Evolutionary conservation across 1,140 invertebrate genomes (phyloP), one percentile per base, ranked within the genome.

Genomic region (Lutraria rhynchaena): DNA sequence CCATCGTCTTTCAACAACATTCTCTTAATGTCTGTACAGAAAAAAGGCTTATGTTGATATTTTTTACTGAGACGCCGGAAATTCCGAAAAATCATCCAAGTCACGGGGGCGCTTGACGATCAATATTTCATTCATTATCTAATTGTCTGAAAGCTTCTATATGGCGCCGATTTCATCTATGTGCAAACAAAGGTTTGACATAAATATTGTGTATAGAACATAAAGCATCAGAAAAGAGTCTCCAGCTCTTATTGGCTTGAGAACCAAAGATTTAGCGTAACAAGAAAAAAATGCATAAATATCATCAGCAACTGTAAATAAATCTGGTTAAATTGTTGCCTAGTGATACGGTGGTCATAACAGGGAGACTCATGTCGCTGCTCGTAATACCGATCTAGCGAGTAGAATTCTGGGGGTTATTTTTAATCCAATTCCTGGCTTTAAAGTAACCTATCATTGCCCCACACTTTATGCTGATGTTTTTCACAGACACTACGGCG

Each of bases 81-180:
- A 65, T 65, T 65, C 61, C 33, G 41, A 65, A 55, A 65, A 65
- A 65, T 65, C 35, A 65, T 65, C 61, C n/a, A 37, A 65, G 67
- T 74, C 70, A 74, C 27, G 15, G 35, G 37, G 55, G 70, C 55
- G 70, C 70, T 55, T 74, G 24, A 24, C 27, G 37, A 41, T 74
- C 70, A 58, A 74, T 74, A 60, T 37, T 58, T 60, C 55, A 74
- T 74, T 60, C 70, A 74, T 74, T 74, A 74, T 49, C 55, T 74
- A 74, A 74, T 74, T 74, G 70, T 74, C 70, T 74, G 70, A 29
- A 74, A 74, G 70, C 70, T 22, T 60, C 70, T 60, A 31, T 27
- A 22, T 58, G 70, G 55, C 70, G 70, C 70, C 70, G 29, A 53
- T 35, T 70, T 65, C 61, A 65, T 65, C 61, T 65, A 65, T 37